Conservation (phyloP, 2,888 invertebrate species). For the Trypoxylon attenuatum region DNA sequence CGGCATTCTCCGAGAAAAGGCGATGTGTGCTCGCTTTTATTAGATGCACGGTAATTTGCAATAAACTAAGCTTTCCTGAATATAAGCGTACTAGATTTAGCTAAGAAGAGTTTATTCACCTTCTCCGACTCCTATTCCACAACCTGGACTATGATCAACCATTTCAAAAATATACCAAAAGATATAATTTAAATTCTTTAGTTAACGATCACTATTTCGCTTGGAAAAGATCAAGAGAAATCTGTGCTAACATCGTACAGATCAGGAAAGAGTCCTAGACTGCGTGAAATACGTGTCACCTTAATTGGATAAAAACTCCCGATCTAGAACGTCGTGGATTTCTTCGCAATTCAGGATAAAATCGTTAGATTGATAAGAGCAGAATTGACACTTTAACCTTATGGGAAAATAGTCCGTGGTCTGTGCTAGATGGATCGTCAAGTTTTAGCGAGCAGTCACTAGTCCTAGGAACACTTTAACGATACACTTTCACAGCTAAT, state of each 20-base stretch:
- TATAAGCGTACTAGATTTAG: background rate
- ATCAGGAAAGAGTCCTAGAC: constrained; percentile 19
- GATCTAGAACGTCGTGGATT: constrained; percentile 1
- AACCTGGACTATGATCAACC: background rate
- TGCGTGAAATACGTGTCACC: constrained; percentile 27
- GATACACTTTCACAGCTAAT: constrained; percentile 47
- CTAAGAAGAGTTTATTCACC: constrained; percentile 40
- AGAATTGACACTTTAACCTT: too few species aligned
- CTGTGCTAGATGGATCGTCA: too few species aligned
- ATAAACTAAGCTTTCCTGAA: constrained; percentile 12
- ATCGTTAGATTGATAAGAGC: constrained; percentile 38
- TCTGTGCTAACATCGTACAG: constrained; percentile 28
- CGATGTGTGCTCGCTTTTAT: background rate
- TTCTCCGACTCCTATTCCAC: constrained; percentile 10
- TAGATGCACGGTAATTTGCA: background rate
- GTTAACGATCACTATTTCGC: too few species aligned
- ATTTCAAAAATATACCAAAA: background rate
- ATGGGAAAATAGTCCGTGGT: too few species aligned
- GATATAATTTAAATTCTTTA: too few species aligned
- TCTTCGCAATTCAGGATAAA: constrained; percentile 19
- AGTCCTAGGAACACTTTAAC: too few species aligned
- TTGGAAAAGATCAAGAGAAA: too few species aligned
- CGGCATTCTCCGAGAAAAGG: too few species aligned
- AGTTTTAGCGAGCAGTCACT: too few species aligned
- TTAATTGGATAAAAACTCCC: constrained; percentile 45